phyloP scores from a whole-genome alignment of 2,888 invertebrate genomes.

The Spatulosminthurus flaviceps region DNA sequence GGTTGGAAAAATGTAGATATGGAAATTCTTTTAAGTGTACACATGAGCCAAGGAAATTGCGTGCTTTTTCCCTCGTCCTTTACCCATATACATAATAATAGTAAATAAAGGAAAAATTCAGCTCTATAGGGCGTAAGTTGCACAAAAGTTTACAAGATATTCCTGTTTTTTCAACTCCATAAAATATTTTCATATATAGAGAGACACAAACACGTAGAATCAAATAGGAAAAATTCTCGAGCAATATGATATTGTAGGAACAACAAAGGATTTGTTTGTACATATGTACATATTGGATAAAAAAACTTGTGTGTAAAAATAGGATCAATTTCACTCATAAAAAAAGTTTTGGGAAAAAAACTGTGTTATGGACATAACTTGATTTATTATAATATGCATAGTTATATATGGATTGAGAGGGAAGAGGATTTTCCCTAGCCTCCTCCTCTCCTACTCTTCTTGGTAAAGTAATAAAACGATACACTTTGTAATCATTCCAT shows the following conservation, averaged over 20 bases:
- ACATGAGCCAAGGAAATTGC: not conserved
- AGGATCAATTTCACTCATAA: not conserved
- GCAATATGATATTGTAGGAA: no score
- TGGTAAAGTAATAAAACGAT: conserved; percentile 6
- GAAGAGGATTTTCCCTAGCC: not conserved
- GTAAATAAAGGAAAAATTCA: no score
- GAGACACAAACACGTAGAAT: no score
- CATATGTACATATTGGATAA: not conserved
- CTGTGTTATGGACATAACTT: conserved; percentile 13
- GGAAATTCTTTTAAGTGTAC: not conserved
- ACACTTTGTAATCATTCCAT: conserved; percentile 11
- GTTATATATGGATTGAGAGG: not conserved
- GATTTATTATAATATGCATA: conserved; percentile 7
- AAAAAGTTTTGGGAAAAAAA: not conserved
- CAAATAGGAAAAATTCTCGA: no score
- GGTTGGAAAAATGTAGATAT: not conserved
- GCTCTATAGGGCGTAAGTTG: no score
- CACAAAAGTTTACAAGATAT: no score
- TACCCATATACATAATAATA: not conserved
- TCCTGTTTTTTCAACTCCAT: no score
- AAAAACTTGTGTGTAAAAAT: not conserved
- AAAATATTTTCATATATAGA: no score
- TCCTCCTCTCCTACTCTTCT: no score
- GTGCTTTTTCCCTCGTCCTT: not conserved
- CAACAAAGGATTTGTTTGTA: not conserved